Conservation (phyloP, 2,113 vertebrate genomes). For the Pampusana beccarii region DNA sequence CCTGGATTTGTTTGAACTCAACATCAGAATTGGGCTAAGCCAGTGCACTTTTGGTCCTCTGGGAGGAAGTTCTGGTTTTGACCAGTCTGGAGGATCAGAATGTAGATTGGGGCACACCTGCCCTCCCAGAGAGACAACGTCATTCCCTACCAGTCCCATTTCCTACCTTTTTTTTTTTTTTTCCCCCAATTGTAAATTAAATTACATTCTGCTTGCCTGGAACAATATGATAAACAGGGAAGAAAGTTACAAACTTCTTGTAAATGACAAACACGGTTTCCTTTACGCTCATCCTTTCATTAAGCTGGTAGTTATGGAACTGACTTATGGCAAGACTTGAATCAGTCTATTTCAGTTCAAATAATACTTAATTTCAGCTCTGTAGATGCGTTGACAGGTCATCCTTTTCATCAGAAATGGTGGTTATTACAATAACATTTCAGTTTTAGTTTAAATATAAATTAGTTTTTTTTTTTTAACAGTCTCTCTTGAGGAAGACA, state of each 20-base stretch:
- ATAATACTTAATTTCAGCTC: neutral
- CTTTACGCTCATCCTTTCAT: neutral
- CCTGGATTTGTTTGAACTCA: neutral
- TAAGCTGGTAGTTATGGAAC: neutral
- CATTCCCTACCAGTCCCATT: neutral
- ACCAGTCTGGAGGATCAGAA: neutral
- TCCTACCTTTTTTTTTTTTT: neutral
- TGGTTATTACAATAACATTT: neutral
- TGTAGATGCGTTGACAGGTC: neutral
- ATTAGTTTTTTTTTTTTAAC: neutral
- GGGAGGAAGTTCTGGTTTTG: neutral
- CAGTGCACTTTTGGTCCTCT: neutral
- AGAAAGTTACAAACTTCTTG: neutral
- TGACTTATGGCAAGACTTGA: neutral
- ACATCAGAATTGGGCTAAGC: neutral
- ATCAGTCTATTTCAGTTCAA: neutral
- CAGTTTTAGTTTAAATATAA: neutral
- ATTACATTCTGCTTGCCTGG: neutral
- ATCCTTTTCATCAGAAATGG: neutral
- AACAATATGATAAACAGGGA: neutral
- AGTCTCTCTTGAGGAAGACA: neutral
- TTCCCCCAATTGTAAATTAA: neutral
- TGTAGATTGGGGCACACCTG: accelerated
- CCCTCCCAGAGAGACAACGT: neutral
- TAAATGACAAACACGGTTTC: neutral